Conservation (phyloP, 53 echinoderm and acorn worm species). For the Hippasteria phrygiana region DNA sequence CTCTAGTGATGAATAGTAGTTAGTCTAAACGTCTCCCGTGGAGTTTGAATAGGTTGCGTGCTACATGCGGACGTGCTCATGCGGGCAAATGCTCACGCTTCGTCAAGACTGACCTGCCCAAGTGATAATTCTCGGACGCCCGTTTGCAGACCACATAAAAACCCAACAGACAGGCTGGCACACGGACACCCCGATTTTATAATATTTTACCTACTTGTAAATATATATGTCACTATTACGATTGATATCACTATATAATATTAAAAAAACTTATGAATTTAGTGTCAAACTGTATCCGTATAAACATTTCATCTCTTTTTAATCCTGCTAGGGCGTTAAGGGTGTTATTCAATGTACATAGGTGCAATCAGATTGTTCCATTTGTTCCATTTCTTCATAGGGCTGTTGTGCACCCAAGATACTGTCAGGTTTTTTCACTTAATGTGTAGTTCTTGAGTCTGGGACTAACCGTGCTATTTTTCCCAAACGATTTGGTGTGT, state of each 20-base stretch:
- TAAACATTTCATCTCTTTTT: background rate
- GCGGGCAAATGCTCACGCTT: too few relatives aligned
- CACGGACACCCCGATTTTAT: background rate
- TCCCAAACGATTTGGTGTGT: too few relatives aligned
- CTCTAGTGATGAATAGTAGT: too few relatives aligned
- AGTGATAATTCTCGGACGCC: too few relatives aligned
- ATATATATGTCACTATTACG: background rate
- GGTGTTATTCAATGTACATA: background rate
- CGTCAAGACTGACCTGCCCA: too few relatives aligned
- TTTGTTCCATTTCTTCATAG: background rate
- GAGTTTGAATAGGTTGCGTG: too few relatives aligned
- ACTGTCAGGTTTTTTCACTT: background rate
- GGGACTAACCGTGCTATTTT: too few relatives aligned
- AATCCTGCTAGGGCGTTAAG: background rate
- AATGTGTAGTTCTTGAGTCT: background rate
- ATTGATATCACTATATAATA: conserved; percentile 4
- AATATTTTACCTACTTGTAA: background rate
- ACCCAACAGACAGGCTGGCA: background rate
- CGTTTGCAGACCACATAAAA: too few relatives aligned
- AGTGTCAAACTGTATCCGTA: background rate
- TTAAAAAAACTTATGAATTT: background rate
- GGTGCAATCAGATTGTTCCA: background rate
- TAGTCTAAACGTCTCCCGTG: too few relatives aligned
- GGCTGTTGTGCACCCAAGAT: background rate
- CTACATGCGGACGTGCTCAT: too few relatives aligned